Base-by-base conservation (phyloP, 2,888 invertebrate species). In the Platycnemis pennipes region DNA sequence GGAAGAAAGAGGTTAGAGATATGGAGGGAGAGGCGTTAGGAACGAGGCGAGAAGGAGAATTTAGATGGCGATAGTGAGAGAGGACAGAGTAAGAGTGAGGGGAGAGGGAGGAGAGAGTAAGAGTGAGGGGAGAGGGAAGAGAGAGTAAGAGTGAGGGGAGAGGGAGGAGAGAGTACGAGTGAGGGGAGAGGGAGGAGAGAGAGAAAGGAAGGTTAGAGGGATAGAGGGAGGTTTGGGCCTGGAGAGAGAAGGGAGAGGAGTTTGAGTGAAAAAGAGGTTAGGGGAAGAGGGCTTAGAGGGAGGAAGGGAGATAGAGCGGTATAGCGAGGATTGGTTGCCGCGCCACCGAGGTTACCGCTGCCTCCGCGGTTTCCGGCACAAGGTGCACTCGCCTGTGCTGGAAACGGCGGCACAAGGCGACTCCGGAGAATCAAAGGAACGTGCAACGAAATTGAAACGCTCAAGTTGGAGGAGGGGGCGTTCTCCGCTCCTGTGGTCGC, bases 381-480 rank as follows among this genome's bases (percentile, higher is more conserved):
- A 37, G 37, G 77, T 37, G 77, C 77, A 77, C 26, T 77, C 77
- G 37, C 77, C 77, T 37, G 77, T 77, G 77, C 37, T 37, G 4
- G 13, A 26, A 16, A 77, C 37, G 77, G 37, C 26, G 49, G 49
- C 49, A 19, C 3, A 19, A 49, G 49, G 4, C 49, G 49, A 49
- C 13, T 37, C n/a, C 16, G 11, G 77, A 77, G 13, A 37, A 77
- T 77, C 77, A 77, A 77, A 77, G 77, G 77, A 11, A 37, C 77
- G 37, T 77, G 77, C 77, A 37, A 26, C 77, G 37, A 77, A 31
- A 77, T 77, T 77, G 37, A 77, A 77, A 77, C n/a, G 77, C 77
- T 63, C 77, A 2, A 37, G 77, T 77, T 8, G 11, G 77, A n/a
- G n/a, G n/a, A 0, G 37, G 31, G 31, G 19, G 56, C n/a, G 63